These are phyloP conservation scores for Phymastichus coffea DNA, from an alignment of 1,140 invertebrate species.

Conservation along the genomic window DNA sequence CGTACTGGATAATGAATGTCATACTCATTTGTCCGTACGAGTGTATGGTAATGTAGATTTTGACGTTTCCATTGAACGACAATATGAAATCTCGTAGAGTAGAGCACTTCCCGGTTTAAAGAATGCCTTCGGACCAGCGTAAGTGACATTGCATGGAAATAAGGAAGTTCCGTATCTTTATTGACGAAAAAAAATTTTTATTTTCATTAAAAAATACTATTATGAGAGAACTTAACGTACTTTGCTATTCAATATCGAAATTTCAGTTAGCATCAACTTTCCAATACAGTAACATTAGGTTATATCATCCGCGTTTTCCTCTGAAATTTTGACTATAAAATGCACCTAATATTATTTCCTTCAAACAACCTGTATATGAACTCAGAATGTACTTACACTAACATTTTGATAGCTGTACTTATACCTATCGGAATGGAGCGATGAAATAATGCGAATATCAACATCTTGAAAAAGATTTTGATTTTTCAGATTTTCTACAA, in stretches of 20 bases:
- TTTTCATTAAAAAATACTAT: neutral
- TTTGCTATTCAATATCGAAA: conserved; percentile 66
- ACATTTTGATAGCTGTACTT: conserved; percentile 57
- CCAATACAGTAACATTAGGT: conserved; percentile 37
- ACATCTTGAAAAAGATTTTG: conserved; percentile 57
- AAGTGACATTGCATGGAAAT: conserved; percentile 69
- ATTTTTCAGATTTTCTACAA: conserved; percentile 58
- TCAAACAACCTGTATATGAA: too few relatives aligned
- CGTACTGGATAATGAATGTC: too few relatives aligned
- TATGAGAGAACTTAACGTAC: too few relatives aligned
- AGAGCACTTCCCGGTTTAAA: conserved; percentile 74
- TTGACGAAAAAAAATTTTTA: conserved; percentile 14
- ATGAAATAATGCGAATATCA: conserved; percentile 64
- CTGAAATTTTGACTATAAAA: conserved; percentile 37
- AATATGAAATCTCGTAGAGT: conserved; percentile 62
- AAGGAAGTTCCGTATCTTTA: conserved; percentile 60
- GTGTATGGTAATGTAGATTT: conserved; percentile 71
- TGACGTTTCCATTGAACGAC: conserved; percentile 53
- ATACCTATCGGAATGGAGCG: conserved; percentile 71
- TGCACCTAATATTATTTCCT: too few relatives aligned
- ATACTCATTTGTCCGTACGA: conserved; percentile 64
- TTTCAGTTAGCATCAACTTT: conserved; percentile 72
- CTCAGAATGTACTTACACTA: neutral
- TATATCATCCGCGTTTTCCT: conserved; percentile 56
- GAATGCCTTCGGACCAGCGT: conserved; percentile 67